Percentiles rank a stretch among this genome's conserved stretches.
phyloP scores from a whole-genome alignment of 2,888 invertebrate genomes.

The Pheosia tremula region DNA sequence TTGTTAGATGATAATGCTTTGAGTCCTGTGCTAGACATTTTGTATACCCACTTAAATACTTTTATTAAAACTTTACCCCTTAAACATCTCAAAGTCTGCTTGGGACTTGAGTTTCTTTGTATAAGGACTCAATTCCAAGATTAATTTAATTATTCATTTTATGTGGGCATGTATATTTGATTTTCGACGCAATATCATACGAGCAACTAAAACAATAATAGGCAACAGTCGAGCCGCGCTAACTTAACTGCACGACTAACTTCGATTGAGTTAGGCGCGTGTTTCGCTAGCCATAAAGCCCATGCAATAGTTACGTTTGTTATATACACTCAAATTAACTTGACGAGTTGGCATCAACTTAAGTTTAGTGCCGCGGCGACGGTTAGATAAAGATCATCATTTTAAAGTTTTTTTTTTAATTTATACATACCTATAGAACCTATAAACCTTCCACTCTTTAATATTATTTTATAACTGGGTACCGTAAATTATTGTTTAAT shows the following conservation, averaged over 20 bases:
- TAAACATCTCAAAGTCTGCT: too few species aligned
- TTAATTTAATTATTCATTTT: not conserved
- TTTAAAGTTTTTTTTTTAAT: too few species aligned
- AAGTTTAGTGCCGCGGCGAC: not conserved
- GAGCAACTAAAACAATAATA: slow-evolving; percentile 18
- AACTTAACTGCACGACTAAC: slow-evolving; percentile 26
- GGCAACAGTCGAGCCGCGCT: slow-evolving; percentile 14
- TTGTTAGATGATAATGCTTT: too few species aligned
- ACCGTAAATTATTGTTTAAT: too few species aligned
- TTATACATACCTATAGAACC: too few species aligned
- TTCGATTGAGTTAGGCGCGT: slow-evolving; percentile 32
- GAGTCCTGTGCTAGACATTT: too few species aligned
- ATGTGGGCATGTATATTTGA: not conserved
- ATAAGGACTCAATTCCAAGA: too few species aligned
- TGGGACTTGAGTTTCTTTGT: too few species aligned
- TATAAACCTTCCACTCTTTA: too few species aligned
- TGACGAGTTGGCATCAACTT: slow-evolving; percentile 11
- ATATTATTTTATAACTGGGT: too few species aligned
- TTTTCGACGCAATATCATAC: not conserved
- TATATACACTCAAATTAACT: slow-evolving; percentile 11
- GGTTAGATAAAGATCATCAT: not conserved
- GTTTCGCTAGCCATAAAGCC: slow-evolving; percentile 27
- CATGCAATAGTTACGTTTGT: slow-evolving; percentile 20
- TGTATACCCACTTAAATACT: too few species aligned
- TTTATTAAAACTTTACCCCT: too few species aligned